Conservation (phyloP, 2,113 vertebrate genomes). For the Channa argus region DNA sequence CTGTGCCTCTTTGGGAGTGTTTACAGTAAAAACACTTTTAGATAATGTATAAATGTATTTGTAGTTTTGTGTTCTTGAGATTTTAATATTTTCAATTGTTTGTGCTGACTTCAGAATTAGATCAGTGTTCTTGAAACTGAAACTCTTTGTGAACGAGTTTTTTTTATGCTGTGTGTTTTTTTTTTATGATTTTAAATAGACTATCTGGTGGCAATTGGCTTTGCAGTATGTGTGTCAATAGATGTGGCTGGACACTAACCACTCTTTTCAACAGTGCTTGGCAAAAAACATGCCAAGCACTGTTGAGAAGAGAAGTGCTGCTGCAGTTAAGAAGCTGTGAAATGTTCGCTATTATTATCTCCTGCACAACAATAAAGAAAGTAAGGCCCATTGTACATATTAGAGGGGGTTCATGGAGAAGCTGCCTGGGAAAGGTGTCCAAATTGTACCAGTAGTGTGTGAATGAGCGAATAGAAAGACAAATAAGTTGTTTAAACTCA, state of each 20-base stretch:
- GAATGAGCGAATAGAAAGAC: too few relatives aligned
- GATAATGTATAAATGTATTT: background rate
- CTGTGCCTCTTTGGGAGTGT: background rate
- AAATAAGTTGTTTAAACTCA: too few relatives aligned
- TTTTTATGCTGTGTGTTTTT: background rate
- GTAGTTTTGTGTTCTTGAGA: too few relatives aligned
- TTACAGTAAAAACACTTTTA: background rate
- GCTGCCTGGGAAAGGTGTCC: background rate
- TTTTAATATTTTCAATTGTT: too few relatives aligned
- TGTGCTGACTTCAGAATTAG: background rate
- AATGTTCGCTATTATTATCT: background rate
- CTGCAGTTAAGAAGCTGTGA: background rate
- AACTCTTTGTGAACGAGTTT: background rate
- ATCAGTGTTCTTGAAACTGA: background rate
- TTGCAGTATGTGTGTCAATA: background rate
- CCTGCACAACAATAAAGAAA: background rate
- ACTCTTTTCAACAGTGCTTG: background rate
- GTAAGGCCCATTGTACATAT: background rate
- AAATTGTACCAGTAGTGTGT: too few relatives aligned
- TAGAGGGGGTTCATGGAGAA: background rate
- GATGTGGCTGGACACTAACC: conserved; percentile 3
- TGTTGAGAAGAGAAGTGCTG: too few relatives aligned
- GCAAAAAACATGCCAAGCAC: background rate
- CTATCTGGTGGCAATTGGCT: background rate
- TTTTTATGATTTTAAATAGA: background rate